phyloP scores from a whole-genome alignment of 2,113 vertebrate genomes.

The Macroglossus sobrinus region DNA sequence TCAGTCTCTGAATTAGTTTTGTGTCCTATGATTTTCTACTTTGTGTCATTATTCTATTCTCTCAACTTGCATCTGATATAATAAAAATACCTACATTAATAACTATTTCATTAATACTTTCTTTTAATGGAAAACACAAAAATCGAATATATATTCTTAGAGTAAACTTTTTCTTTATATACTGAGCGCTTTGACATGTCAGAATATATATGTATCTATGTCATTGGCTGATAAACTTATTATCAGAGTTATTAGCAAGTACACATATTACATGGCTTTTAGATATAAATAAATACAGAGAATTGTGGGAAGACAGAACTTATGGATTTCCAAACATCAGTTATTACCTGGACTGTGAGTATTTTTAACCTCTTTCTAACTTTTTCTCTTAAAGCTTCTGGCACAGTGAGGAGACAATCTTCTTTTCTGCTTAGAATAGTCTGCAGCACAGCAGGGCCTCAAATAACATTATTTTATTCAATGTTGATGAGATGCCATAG shows the following conservation, averaged over 20 bases:
- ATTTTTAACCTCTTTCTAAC: neutral
- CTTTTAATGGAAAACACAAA: neutral
- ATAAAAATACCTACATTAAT: neutral
- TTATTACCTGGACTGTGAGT: neutral
- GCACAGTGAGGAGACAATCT: neutral
- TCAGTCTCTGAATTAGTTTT: neutral
- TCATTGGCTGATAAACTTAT: neutral
- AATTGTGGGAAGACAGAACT: neutral
- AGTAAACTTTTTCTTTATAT: neutral
- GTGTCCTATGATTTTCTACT: neutral
- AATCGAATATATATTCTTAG: neutral
- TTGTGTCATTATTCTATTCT: neutral
- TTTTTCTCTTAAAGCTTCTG: neutral
- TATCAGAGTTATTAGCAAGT: neutral
- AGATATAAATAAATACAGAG: neutral
- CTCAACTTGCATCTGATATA: neutral
- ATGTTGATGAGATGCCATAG: neutral
- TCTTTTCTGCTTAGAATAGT: neutral
- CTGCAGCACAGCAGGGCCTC: neutral
- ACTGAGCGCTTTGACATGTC: neutral
- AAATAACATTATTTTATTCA: neutral
- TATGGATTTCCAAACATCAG: neutral
- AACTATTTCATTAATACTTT: neutral
- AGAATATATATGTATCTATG: neutral
- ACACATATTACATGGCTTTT: neutral